These are phyloP conservation scores for Cyanocitta stelleri DNA, from an alignment of 2,113 vertebrate species.

Conservation along the genomic window DNA sequence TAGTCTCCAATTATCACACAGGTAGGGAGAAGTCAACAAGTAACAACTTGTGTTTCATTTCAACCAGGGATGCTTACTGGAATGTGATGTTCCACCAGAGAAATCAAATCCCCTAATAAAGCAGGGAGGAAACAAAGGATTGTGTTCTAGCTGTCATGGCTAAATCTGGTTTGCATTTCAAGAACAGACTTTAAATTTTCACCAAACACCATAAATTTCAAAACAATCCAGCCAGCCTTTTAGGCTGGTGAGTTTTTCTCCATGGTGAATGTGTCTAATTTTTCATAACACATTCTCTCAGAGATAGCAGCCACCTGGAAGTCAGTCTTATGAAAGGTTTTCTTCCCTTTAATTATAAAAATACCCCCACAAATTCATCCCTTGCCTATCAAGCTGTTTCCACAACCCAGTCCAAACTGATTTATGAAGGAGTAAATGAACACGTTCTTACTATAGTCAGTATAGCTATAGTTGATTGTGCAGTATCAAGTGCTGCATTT, in stretches of 20 bases:
- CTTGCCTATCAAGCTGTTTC: background rate
- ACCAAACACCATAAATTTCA: background rate
- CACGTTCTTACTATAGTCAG: background rate
- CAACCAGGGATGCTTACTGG: background rate
- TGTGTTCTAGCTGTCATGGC: background rate
- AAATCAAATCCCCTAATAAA: background rate
- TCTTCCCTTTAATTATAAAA: slow-evolving; percentile 28
- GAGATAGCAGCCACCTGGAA: slow-evolving; percentile 34
- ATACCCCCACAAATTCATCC: background rate
- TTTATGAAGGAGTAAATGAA: background rate
- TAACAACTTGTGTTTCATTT: background rate
- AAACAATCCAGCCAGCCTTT: background rate
- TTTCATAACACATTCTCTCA: background rate
- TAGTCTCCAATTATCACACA: background rate
- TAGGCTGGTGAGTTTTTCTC: background rate
- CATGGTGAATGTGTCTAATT: background rate
- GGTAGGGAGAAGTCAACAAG: background rate
- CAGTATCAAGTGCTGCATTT: background rate
- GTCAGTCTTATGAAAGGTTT: background rate
- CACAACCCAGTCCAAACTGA: background rate
- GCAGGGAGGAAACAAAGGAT: background rate
- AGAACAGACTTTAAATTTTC: background rate
- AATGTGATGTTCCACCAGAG: background rate
- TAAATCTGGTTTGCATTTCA: background rate
- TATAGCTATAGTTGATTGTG: background rate